Conservation (phyloP, 2,797 vertebrate genomes). For the Cetoscarus ocellatus region DNA sequence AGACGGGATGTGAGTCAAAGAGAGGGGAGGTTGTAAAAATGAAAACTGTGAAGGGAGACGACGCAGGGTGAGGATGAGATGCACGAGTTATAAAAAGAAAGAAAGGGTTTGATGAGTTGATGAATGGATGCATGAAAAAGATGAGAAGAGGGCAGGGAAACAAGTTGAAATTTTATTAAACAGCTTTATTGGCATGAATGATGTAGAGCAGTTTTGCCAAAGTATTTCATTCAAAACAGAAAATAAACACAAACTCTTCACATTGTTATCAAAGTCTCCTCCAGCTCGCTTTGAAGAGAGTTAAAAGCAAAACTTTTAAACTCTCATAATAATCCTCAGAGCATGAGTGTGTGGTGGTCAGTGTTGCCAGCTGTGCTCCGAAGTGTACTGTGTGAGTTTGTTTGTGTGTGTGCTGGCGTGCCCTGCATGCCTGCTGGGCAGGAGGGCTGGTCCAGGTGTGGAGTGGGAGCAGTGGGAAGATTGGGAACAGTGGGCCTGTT, state of each 20-base stretch:
- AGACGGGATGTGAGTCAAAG: conserved; percentile 53
- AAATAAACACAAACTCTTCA: conserved; percentile 20
- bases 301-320: conserved; percentile 26
- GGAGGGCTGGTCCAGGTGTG: conserved; percentile 89
- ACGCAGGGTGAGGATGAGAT: conserved; percentile 26
- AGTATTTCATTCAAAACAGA: conserved; percentile 8
- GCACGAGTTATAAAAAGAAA: conserved; percentile 45
- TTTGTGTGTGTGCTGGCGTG: conserved; percentile 55
- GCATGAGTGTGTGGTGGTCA: conserved; percentile 66
- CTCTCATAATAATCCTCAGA: conserved; percentile 34
- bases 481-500: conserved; percentile 91
- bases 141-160: conserved; percentile 22
- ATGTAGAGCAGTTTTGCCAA: too few relatives aligned
- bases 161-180: too few relatives aligned
- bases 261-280: conserved; percentile 11
- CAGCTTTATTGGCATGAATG: too few relatives aligned
- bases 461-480: conserved; percentile 79
- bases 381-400: conserved; percentile 40
- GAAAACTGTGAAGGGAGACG: conserved; percentile 35
- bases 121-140: conserved; percentile 52
- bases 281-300: conserved; percentile 16
- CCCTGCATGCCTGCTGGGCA: conserved; percentile 76
- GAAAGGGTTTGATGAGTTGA: conserved; percentile 44
- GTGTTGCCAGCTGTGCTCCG: conserved; percentile 70
- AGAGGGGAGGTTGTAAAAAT: conserved; percentile 51